A percentile compares a stretch with the other conserved stretches of the same genome.
Evolutionary conservation across 1,140 invertebrate genomes (phyloP).

Genomic region (fruit fly (Drosophila melanogaster)): Release_6_plus_ISO1_MT NT_033777.3:22231001-22231500

Average conservation of each 20-base stretch:
- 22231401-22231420: constrained; percentile 16
- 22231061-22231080: constrained; percentile 25
- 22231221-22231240: constrained; percentile 21
- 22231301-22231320: constrained; percentile 21
- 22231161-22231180: constrained; percentile 69
- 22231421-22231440: background rate
- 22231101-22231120: constrained; percentile 68
- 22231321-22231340: constrained; percentile 5
- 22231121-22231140: constrained; percentile 1
- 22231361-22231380: constrained; percentile 27
- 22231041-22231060: background rate
- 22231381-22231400: constrained; percentile 49
- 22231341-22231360: constrained; percentile 6
- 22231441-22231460: no score
- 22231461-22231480: no score
- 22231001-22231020: constrained; percentile 60
- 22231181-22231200: constrained; percentile 49
- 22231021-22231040: constrained; percentile 27
- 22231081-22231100: constrained; percentile 80
- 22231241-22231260: constrained; percentile 37
- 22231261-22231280: constrained; percentile 61
- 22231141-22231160: constrained; percentile 52
- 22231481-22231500: no score
- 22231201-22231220: constrained; percentile 14
- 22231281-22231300: constrained; percentile 35